Base-by-base conservation (phyloP, 2,797 vertebrate genomes). In the Erpetoichthys calabaricus region DNA sequence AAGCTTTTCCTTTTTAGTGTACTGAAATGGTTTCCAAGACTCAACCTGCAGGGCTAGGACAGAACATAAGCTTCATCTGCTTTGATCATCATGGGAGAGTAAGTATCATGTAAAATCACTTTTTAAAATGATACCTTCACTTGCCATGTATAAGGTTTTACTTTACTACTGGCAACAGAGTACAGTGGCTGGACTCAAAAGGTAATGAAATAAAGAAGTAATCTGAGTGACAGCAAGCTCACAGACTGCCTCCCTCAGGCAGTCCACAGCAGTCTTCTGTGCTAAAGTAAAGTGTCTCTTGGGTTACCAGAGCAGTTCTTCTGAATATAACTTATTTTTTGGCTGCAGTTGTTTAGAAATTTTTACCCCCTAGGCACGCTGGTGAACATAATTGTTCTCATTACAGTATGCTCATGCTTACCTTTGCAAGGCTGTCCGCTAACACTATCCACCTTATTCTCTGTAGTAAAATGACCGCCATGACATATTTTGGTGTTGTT, bases 61-160 rank as follows among this genome's bases (percentile, higher is more conserved):
- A 63, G 58, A 57, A 54, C 43, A 57, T 60, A 60, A 63, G 62
- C 55, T 45, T 43, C 6, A 25, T 41, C 51, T 6, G 42, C 62
- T 63, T 63, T 60, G 58, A 63, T 63, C 62, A 60, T 51, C 51
- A 50, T 56, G 56, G 58, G 58, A 60, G 58, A 49, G 7, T 49
- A n/a, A 55, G 45, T 42, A 60, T 60, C 55, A 41, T 55, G 62
- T 45, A 53, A 59, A 57, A 56, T 51, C 41, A 59, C 46, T 47
- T 53, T 56, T 47, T 44, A 45, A 56, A 52, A 59, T 47, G 57
- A 59, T 54, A 44, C 44, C 25, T 25, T 25, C 25, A 25, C 25
- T 25, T 25, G 25, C 25, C 25, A 25, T 25, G 25, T 25, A 49
- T 7, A 49, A 49, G 7, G 4, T n/a, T 49, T 49, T 6, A 47